Base-by-base conservation (phyloP, 2,113 vertebrate species). In the Piaya cayana region DNA sequence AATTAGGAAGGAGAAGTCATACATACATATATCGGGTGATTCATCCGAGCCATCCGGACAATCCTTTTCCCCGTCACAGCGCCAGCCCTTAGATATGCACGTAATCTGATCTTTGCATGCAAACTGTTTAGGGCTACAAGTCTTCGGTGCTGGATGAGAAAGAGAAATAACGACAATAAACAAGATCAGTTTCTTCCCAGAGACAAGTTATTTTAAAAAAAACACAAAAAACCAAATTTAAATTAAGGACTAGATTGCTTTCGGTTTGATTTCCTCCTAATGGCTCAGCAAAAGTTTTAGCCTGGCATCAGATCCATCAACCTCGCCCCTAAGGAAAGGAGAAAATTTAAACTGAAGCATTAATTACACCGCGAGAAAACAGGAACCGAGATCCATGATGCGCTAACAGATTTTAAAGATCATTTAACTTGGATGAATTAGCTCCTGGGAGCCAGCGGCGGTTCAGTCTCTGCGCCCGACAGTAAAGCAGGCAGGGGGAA, bases 21-120 rank as follows among this genome's bases (percentile, higher is more conserved):
- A 99, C 99, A 97, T 98, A 99, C 99, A 99, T 93, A 99, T 99
- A 92, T 99, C 99, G 7, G 99, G 98, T 2, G 99, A 98, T 97
- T 99, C 99, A 32, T 99, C 99, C 1, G 99, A 99, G 84, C 99
- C 99, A 86, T 99, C 99, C 8, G 99, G 99, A 97, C 99, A 99
- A 97, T 99, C 99, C 96, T 99, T 99, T 94, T 99, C 99, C 27
- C 99, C 99, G 26, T 99, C 99, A 72, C 99, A 99, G 74, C 99
- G 98, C 99, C 99, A 99, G 95, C 99, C 99, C 98, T 99, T 99
- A 37, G 99, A 99, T 96, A 99, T 99, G 95, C 99, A 99, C 62
- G 99, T 99, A 74, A 99, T 98, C 97, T 99, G 98, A 97, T 99
- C 99, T 98, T 99, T 99, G 95, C 99, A 99, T 72, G 98, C 99